These are phyloP conservation scores for Thermophis baileyi DNA, from an alignment of 2,113 vertebrate genomes.

Conservation along the genomic window DNA sequence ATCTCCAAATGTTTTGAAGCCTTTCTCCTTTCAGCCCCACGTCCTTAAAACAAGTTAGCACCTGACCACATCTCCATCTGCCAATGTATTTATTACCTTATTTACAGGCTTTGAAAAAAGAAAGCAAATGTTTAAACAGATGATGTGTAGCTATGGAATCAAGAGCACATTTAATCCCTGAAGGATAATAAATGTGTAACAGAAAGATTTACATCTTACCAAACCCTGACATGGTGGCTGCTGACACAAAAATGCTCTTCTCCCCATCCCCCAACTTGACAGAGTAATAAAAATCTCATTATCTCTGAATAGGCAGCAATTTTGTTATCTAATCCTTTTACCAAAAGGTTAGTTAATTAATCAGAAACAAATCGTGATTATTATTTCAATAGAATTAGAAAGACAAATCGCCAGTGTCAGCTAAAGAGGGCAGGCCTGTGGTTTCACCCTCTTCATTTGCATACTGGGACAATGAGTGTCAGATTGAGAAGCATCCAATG, in stretches of 20 bases:
- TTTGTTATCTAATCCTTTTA: constrained; percentile 81
- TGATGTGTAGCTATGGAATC: constrained; percentile 11
- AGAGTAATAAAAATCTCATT: constrained; percentile 82
- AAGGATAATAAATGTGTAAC: constrained; percentile 51
- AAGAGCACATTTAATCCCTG: constrained; percentile 35
- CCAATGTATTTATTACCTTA: constrained; percentile 53
- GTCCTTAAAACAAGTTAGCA: constrained; percentile 56
- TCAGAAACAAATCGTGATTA: constrained; percentile 82
- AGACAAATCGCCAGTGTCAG: constrained; percentile 75
- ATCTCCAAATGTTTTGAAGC: background rate
- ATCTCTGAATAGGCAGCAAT: constrained; percentile 80
- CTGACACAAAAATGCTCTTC: constrained; percentile 69
- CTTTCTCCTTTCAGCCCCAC: constrained; percentile 45
- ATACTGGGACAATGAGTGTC: constrained; percentile 66
- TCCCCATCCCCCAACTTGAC: constrained; percentile 62
- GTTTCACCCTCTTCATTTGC: constrained; percentile 76
- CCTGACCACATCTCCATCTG: constrained; percentile 29
- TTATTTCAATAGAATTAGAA: constrained; percentile 81
- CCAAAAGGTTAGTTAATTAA: constrained; percentile 82
- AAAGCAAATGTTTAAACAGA: constrained; percentile 34
- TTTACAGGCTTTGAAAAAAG: constrained; percentile 54
- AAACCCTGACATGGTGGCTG: constrained; percentile 53
- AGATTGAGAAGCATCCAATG: constrained; percentile 54
- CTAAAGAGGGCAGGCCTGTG: constrained; percentile 74
- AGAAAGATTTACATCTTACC: constrained; percentile 53